Conservation (phyloP, 1,140 invertebrate species). For the Sarcophaga peregrina region DNA sequence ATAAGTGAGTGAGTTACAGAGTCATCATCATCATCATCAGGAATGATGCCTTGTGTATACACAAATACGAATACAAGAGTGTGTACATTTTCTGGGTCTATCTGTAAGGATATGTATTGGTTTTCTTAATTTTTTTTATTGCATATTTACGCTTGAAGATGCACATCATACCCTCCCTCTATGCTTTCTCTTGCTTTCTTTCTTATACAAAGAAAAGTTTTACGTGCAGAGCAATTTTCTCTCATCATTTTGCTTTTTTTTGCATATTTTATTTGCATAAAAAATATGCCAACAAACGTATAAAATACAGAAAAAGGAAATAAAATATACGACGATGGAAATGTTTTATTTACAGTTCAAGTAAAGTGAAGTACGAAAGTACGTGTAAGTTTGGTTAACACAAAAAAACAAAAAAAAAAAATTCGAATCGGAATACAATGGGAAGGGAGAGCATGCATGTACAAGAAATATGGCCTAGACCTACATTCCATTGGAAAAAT, state of each 20-base stretch:
- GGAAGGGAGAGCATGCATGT: not conserved
- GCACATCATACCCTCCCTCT: not conserved
- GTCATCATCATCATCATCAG: too few species aligned
- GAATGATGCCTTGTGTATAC: too few species aligned
- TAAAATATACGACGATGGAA: too few species aligned
- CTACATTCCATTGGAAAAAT: not conserved
- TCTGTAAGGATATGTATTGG: too few species aligned
- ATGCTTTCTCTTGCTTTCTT: too few species aligned
- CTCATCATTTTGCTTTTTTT: too few species aligned
- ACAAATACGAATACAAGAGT: too few species aligned
- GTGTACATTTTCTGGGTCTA: too few species aligned
- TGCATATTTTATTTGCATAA: not conserved
- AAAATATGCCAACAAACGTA: not conserved
- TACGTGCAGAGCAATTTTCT: not conserved
- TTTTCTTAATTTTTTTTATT: not conserved
- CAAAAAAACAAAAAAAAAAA: too few species aligned
- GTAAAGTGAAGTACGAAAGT: constrained; percentile 10
- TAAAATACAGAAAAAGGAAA: too few species aligned
- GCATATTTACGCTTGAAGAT: not conserved
- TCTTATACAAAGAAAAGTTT: not conserved
- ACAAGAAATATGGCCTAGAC: not conserved
- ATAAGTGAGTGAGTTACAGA: too few species aligned
- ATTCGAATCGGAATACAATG: too few species aligned
- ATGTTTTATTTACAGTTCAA: constrained; percentile 19
- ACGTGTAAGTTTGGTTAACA: not conserved